phyloP scores from a whole-genome alignment of 2,113 vertebrate genomes.

The Microcebus griseorufus region DNA sequence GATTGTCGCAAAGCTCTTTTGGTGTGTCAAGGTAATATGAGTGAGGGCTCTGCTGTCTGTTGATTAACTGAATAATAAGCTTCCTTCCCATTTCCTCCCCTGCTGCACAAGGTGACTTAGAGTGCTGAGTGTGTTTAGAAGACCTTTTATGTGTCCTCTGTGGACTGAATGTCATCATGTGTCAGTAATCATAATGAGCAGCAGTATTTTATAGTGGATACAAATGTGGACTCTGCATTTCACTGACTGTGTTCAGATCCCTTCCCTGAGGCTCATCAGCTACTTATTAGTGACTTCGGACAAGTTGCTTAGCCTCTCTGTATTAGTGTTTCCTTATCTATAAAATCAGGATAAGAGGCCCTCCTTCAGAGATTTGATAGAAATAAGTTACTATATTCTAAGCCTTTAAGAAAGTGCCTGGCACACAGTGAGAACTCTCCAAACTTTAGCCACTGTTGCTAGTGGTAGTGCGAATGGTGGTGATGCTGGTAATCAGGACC shows the following conservation, averaged over 20 bases:
- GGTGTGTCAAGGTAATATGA: slow-evolving; percentile 90
- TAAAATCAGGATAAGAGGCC: not conserved
- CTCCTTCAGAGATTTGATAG: not conserved
- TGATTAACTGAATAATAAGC: not conserved
- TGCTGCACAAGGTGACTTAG: not conserved
- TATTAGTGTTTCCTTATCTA: not conserved
- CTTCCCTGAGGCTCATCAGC: not conserved
- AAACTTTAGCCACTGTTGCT: too few species aligned
- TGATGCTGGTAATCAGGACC: not conserved
- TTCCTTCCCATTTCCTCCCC: not conserved
- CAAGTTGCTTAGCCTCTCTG: not conserved
- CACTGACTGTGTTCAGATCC: not conserved
- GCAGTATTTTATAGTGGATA: not conserved
- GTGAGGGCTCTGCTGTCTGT: not conserved
- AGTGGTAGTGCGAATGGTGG: too few species aligned
- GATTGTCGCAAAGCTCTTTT: slow-evolving; percentile 93
- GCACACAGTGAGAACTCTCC: not conserved
- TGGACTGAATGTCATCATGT: not conserved
- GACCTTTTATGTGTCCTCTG: not conserved
- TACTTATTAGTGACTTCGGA: not conserved
- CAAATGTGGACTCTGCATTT: not conserved
- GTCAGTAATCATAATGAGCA: not conserved
- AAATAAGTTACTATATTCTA: not conserved
- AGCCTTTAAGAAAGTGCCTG: not conserved
- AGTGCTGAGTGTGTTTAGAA: not conserved